Conservation (phyloP, 2,888 invertebrate species). For the Aleiodes alternator region DNA sequence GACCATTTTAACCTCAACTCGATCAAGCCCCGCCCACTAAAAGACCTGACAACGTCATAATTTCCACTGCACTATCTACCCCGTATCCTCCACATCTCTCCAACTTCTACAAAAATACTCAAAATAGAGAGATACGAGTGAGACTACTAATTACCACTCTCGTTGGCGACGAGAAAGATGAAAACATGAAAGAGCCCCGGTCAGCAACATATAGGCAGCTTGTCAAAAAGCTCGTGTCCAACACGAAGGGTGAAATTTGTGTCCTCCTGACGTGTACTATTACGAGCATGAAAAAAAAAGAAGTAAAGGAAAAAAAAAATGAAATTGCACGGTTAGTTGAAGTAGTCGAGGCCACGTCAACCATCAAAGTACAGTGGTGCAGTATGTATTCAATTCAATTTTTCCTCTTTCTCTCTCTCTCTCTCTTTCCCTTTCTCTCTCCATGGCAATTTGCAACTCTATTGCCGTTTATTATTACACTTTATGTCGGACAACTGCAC, state of each 20-base stretch:
- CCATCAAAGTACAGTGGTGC: constrained; percentile 8
- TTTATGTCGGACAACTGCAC: constrained; percentile 24
- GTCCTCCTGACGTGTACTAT: constrained; percentile 7
- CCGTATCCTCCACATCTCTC: too few species aligned
- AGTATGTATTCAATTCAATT: constrained; percentile 16
- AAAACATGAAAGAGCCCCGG: neutral
- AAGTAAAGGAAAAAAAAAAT: neutral
- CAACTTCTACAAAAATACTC: too few species aligned
- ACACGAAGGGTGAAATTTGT: constrained; percentile 6
- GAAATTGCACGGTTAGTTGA: constrained; percentile 2
- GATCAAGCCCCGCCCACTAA: too few species aligned
- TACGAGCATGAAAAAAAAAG: neutral
- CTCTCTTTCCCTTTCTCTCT: neutral
- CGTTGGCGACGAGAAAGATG: too few species aligned
- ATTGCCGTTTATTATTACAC: constrained; percentile 34
- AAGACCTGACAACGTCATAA: too few species aligned
- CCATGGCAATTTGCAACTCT: constrained; percentile 17
- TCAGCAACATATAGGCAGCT: neutral
- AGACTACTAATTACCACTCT: too few species aligned
- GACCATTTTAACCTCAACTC: too few species aligned
- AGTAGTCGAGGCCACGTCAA: constrained; percentile 27
- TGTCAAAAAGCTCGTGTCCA: neutral
- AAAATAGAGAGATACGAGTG: too few species aligned
- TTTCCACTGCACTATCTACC: too few species aligned
- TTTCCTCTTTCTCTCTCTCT: neutral